Conservation (phyloP, 2,888 invertebrate genomes). For the Mythimna lalbum region DNA sequence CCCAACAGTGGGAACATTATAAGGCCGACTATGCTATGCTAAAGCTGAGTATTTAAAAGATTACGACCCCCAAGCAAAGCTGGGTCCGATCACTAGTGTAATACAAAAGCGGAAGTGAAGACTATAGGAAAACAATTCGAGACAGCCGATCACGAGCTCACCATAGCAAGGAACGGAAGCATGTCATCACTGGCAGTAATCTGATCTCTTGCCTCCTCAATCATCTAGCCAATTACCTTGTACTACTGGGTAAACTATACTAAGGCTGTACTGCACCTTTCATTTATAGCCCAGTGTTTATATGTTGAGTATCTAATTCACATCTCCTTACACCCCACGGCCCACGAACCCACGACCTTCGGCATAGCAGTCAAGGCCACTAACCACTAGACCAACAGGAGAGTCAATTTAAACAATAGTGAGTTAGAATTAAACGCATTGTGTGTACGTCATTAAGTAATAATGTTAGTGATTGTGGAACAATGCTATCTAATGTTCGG, state of each 20-base stretch:
- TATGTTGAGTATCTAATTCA: no score
- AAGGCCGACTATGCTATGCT: no score
- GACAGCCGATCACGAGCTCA: background rate
- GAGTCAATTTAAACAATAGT: background rate
- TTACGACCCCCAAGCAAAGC: no score
- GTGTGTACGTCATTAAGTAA: constrained; percentile 36
- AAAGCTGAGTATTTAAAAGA: no score
- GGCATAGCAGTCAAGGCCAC: no score
- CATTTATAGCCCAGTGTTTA: no score
- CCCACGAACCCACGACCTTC: no score
- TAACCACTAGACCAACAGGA: no score
- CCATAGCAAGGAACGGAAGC: background rate
- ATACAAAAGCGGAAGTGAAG: background rate
- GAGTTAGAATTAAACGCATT: constrained; percentile 19
- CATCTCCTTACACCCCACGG: no score
- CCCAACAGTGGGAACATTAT: no score
- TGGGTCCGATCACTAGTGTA: no score
- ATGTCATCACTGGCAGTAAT: background rate
- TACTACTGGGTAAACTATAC: background rate
- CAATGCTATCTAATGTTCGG: constrained; percentile 51
- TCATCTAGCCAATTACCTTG: background rate
- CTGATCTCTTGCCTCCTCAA: background rate
- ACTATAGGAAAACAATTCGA: background rate
- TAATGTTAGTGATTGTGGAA: constrained; percentile 27
- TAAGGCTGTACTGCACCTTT: background rate